Base-by-base conservation (phyloP, 2,888 invertebrate genomes). In the Tenthredo notha region DNA sequence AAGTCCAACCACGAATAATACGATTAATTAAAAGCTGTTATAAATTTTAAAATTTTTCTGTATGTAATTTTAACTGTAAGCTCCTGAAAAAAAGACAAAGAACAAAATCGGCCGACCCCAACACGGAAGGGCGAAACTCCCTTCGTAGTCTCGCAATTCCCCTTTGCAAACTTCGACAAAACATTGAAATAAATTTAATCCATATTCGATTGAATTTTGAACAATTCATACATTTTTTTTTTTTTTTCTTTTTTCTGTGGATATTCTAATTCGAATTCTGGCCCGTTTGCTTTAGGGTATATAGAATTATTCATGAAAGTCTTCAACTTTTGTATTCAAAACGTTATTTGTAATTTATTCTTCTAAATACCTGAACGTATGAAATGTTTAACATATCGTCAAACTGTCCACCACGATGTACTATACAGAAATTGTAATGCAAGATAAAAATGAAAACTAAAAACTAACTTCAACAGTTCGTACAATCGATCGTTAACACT, bases 141-240 rank as follows among this genome's bases (percentile, higher is more conserved):
- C 77, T 54, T 29, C 50, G 50, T 1, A 25, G 18, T 25, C 75
- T 18, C 15, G 75, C 50, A 15, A 18, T 77, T 77, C 18, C 50
- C 50, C 18, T 29, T 50, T 9, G n/a, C 4, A 21, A 74, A 40
- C 15, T 25, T 33, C 29, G 29, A 54, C 50, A 33, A 77, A 54
- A 29, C 77, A 50, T 77, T 77, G 77, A 77, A 77, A 50, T 54
- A 54, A 50, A 77, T 47, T 50, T 54, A 47, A 50, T 25, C 77
- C 29, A 54, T 47, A 33, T 50, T 77, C 77, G 50, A 77, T 77
- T 77, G 77, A 33, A 54, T 54, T 54, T 54, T 50, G 18, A 29
- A 77, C 29, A 54, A 77, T 74, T 43, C 74, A 43, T 43, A 40
- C 21, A 74, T 74, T 72, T 43, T 43, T 0, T 4, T 33, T 33